A percentile compares a stretch with the other conserved stretches of the same genome.
These are phyloP conservation scores for Echeneis naucrates DNA, from an alignment of 2,797 vertebrate genomes.

Conservation along the genomic window DNA sequence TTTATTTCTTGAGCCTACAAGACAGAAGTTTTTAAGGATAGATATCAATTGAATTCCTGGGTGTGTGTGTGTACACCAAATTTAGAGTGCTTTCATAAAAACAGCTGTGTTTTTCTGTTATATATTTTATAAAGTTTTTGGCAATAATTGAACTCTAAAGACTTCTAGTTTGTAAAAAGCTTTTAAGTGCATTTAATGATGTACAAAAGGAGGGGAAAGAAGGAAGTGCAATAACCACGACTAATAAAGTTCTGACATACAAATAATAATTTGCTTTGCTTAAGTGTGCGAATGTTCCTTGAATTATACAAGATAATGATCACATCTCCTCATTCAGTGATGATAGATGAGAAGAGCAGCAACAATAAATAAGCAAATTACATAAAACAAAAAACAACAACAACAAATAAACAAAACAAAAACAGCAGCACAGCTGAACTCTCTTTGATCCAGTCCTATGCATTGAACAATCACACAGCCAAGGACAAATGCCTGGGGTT, in stretches of 20 bases:
- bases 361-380: conserved; percentile 7
- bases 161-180: neutral
- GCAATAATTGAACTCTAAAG: neutral
- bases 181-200: neutral
- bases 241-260: neutral
- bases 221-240: neutral
- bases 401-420: too few relatives aligned
- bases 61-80: neutral
- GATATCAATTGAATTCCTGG: neutral
- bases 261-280: neutral
- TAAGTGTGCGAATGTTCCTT: neutral
- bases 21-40: neutral
- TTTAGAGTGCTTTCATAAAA: neutral
- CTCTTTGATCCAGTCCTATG: conserved; percentile 53
- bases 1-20: neutral
- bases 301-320: conserved; percentile 5
- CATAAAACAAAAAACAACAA: conserved; percentile 1
- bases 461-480: conserved; percentile 33
- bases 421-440: conserved; percentile 4
- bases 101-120: neutral
- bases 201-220: too few relatives aligned
- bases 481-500: conserved; percentile 19
- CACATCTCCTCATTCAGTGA: neutral
- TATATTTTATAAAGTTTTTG: neutral
- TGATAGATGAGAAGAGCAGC: conserved; percentile 21